Evolutionary conservation across 2,888 invertebrate species (phyloP).

Genomic region (Ectropis crepuscularia): DNA sequence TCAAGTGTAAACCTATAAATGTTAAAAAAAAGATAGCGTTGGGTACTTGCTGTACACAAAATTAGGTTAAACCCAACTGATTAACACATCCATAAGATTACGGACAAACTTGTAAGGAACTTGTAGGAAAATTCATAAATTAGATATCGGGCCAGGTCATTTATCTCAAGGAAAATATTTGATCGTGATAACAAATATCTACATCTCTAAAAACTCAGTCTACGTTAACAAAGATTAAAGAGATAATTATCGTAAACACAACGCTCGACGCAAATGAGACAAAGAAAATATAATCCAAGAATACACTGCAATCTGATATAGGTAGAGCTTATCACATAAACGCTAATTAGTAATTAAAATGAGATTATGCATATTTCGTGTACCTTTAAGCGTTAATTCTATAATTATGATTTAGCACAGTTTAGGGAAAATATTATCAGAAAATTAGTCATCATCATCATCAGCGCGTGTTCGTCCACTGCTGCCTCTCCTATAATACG

Average conservation of each 20-base stretch:
- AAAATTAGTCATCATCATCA: too few species aligned
- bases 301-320: slow-evolving; percentile 1
- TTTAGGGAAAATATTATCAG: too few species aligned
- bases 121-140: slow-evolving; percentile 14
- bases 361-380: not conserved
- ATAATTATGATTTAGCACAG: not conserved
- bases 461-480: too few species aligned
- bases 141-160: slow-evolving; percentile 19
- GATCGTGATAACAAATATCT: slow-evolving; percentile 30
- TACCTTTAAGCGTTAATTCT: too few species aligned
- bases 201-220: slow-evolving; percentile 28
- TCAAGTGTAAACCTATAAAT: too few species aligned
- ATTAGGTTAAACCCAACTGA: too few species aligned
- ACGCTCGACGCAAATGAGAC: slow-evolving; percentile 5
- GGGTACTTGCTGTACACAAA: too few species aligned
- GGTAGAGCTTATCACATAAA: not conserved
- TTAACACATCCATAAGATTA: too few species aligned
- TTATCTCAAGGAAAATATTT: slow-evolving; percentile 20
- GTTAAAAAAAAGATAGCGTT: too few species aligned
- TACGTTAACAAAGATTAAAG: slow-evolving; percentile 34
- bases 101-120: not conserved
- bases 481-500: too few species aligned
- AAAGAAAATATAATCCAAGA: slow-evolving; percentile 17
- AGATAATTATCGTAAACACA: slow-evolving; percentile 15
- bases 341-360: not conserved